Evolutionary conservation across 2,888 invertebrate genomes (phyloP).

Genomic region (Aspidapion aeneum): DNA sequence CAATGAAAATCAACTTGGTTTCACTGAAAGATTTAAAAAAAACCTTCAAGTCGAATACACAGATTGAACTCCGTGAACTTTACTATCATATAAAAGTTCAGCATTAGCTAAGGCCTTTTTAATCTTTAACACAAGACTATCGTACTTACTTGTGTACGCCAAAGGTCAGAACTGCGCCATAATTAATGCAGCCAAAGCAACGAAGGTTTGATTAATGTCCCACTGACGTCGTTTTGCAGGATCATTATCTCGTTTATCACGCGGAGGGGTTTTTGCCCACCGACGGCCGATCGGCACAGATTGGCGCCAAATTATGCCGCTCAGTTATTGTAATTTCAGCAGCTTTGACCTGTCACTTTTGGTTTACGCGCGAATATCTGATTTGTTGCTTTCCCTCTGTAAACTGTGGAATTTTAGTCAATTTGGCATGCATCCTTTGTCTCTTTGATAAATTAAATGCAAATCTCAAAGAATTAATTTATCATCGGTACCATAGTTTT

Average conservation of each 20-base stretch:
- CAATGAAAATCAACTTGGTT: too few relatives aligned
- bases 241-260: constrained; percentile 13
- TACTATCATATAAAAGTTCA: too few relatives aligned
- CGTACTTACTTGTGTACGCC: too few relatives aligned
- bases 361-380: not conserved
- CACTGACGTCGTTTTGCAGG: constrained; percentile 19
- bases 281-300: not conserved
- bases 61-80: too few relatives aligned
- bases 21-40: too few relatives aligned
- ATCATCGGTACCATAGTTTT: too few relatives aligned
- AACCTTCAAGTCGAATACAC: too few relatives aligned
- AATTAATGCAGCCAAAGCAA: constrained; percentile 14
- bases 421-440: too few relatives aligned
- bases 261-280: not conserved
- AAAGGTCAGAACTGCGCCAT: constrained; percentile 19
- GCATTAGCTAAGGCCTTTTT: too few relatives aligned
- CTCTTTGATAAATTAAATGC: too few relatives aligned
- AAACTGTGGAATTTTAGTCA: too few relatives aligned
- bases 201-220: constrained; percentile 16
- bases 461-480: too few relatives aligned
- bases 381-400: not conserved
- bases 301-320: not conserved
- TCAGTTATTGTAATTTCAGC: not conserved
- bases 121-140: not conserved
- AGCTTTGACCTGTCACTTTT: not conserved